A percentile compares a stretch with the other conserved stretches of the same genome.
These are phyloP conservation scores for Lobophora halterata DNA, from an alignment of 2,888 invertebrate species.

Conservation along the genomic window DNA sequence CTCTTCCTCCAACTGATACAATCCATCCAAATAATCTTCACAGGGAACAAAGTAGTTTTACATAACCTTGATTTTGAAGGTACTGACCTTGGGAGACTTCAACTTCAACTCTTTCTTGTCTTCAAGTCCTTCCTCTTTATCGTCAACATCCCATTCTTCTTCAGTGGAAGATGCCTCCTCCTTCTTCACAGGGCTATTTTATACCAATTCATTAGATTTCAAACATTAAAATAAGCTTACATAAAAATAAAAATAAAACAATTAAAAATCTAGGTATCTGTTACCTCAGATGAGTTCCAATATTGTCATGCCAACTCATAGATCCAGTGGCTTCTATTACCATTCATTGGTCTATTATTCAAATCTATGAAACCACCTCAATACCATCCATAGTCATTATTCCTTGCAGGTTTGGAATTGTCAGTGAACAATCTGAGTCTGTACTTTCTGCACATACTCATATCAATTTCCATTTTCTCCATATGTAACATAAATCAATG, in stretches of 20 bases:
- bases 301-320: slow-evolving; percentile 1
- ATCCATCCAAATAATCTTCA: slow-evolving; percentile 1
- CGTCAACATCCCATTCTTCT: slow-evolving; percentile 75
- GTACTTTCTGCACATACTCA: slow-evolving; percentile 4
- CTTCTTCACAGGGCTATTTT: slow-evolving; percentile 66
- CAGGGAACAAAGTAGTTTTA: slow-evolving; percentile 4
- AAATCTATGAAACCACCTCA: slow-evolving; percentile 10
- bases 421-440: slow-evolving; percentile 6
- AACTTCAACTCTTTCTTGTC: slow-evolving; percentile 64
- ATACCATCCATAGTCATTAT: slow-evolving; percentile 8
- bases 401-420: slow-evolving; percentile 3
- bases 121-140: slow-evolving; percentile 65
- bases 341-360: slow-evolving; percentile 12
- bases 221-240: slow-evolving; percentile 2
- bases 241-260: neutral
- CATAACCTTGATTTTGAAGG: too few relatives aligned
- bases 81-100: slow-evolving; percentile 65
- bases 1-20: slow-evolving; percentile 7
- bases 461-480: slow-evolving; percentile 6
- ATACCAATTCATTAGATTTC: slow-evolving; percentile 16
- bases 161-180: slow-evolving; percentile 74
- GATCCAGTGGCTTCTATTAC: slow-evolving; percentile 7
- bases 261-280: slow-evolving; percentile 1
- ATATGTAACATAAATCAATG: slow-evolving; percentile 16
- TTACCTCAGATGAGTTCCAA: slow-evolving; percentile 13